Percentiles rank a stretch among this genome's conserved stretches.
Evolutionary conservation across 2,888 invertebrate species (phyloP).

Genomic region (Drosophila limbata): DNA sequence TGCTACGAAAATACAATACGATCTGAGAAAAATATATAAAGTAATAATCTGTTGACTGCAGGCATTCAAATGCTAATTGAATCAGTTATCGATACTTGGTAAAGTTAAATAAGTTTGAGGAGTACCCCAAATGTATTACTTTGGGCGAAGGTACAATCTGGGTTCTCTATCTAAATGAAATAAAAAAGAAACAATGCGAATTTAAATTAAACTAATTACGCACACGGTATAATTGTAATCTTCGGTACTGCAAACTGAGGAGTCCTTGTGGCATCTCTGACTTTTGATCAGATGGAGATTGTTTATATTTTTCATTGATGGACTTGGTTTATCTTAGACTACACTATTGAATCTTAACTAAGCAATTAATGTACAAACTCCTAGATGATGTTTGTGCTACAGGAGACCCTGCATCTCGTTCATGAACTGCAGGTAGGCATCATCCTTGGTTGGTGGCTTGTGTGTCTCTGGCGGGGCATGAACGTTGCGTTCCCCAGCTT

Average conservation of each 20-base stretch:
- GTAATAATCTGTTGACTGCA: slow-evolving; percentile 3
- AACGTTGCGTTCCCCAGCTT: slow-evolving; percentile 67
- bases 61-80: background rate
- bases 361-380: slow-evolving; percentile 28
- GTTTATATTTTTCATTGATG: background rate
- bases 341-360: slow-evolving; percentile 33
- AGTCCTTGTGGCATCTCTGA: background rate
- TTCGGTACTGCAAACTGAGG: background rate
- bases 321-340: slow-evolving; percentile 4
- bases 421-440: slow-evolving; percentile 99
- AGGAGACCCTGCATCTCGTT: slow-evolving; percentile 98
- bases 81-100: background rate
- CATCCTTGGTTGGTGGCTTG: slow-evolving; percentile 93
- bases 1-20: slow-evolving; percentile 18
- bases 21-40: slow-evolving; percentile 12
- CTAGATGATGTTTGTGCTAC: slow-evolving; percentile 84
- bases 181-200: background rate
- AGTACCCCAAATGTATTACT: background rate
- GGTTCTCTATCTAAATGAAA: slow-evolving; percentile 2
- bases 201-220: background rate
- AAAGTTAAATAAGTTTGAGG: background rate
- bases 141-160: background rate
- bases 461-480: slow-evolving; percentile 78
- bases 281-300: slow-evolving; percentile 2
- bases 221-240: background rate